Conservation (phyloP, 2,113 vertebrate species). For the Lates calcarifer region DNA sequence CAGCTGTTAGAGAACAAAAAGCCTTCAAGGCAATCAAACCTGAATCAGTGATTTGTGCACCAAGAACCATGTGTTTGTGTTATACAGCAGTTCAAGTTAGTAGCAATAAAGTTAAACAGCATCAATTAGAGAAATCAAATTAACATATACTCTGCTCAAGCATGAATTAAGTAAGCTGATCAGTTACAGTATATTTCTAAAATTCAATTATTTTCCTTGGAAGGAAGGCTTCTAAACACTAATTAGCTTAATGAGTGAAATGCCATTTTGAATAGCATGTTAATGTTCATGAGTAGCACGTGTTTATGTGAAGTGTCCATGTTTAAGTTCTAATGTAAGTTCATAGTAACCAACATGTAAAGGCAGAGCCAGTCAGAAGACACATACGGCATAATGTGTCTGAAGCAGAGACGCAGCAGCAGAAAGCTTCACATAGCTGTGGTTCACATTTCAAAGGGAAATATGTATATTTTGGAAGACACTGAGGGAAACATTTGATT, state of each 20-base stretch:
- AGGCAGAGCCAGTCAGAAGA: conserved; percentile 6
- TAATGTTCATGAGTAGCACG: neutral
- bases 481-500: conserved; percentile 24
- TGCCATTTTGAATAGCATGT: neutral
- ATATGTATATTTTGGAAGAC: conserved; percentile 5
- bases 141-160: neutral
- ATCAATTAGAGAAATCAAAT: conserved; percentile 29
- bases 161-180: neutral
- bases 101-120: conserved; percentile 15
- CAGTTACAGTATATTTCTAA: neutral
- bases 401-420: neutral
- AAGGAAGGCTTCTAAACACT: neutral
- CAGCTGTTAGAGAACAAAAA: neutral
- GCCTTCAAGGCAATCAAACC: neutral
- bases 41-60: conserved; percentile 3
- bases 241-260: neutral
- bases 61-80: neutral
- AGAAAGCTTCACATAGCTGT: conserved; percentile 2
- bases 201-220: neutral
- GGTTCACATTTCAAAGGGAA: conserved; percentile 26
- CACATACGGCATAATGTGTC: neutral
- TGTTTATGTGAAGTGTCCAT: neutral
- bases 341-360: neutral
- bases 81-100: neutral
- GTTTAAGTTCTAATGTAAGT: neutral